These are phyloP conservation scores for Noturus placidus DNA, from an alignment of 2,113 vertebrate genomes.

Conservation along the genomic window DNA sequence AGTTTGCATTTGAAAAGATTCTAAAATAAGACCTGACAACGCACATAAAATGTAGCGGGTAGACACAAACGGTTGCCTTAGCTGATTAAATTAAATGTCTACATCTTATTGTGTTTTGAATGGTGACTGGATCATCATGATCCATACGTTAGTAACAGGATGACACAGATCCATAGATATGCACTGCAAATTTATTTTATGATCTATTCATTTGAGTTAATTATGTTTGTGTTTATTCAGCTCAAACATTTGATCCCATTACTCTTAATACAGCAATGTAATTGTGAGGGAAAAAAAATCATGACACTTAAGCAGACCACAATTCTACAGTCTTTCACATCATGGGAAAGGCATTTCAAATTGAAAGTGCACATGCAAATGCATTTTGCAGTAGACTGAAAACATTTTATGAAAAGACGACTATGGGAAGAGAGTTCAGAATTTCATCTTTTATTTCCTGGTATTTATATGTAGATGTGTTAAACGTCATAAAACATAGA, in stretches of 20 bases:
- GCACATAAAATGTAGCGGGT: slow-evolving; percentile 30
- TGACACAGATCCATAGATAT: not conserved
- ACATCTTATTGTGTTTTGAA: not conserved
- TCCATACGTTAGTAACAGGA: not conserved
- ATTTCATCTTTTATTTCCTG: no score
- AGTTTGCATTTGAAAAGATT: slow-evolving; percentile 48
- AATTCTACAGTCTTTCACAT: not conserved
- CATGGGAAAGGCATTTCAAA: not conserved
- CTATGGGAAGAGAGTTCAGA: no score
- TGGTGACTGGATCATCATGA: not conserved
- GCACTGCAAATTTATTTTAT: not conserved
- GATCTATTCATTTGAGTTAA: not conserved
- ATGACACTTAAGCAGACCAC: not conserved
- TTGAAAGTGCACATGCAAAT: not conserved
- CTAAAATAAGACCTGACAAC: slow-evolving; percentile 43
- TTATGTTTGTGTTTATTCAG: not conserved
- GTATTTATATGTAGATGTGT: no score
- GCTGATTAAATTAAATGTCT: not conserved
- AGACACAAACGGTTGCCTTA: slow-evolving; percentile 16
- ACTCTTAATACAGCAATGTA: not conserved
- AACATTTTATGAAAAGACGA: no score
- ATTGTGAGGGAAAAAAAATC: not conserved
- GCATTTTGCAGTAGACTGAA: not conserved
- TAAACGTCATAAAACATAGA: no score
- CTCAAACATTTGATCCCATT: not conserved